Conservation (phyloP, 2,888 invertebrate genomes). For the Barypeithes pellucidus region DNA sequence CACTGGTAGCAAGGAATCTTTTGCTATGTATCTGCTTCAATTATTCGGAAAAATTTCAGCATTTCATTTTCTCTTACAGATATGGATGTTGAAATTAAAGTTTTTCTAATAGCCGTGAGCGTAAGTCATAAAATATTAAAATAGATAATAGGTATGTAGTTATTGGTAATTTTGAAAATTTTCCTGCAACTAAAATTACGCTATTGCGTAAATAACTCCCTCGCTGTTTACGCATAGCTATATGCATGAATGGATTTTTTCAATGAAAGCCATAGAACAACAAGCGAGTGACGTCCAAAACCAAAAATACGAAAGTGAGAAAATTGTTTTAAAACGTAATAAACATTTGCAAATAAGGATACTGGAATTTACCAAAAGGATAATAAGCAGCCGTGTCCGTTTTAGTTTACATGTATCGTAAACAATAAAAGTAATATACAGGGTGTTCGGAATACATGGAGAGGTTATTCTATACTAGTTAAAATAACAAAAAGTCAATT, state of each 20-base stretch:
- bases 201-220: constrained; percentile 7
- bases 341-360: constrained; percentile 14
- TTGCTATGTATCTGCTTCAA: no score
- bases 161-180: constrained; percentile 2
- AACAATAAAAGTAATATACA: no score
- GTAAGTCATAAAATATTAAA: background rate
- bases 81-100: background rate
- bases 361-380: background rate
- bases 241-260: constrained; percentile 27
- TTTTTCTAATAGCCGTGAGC: background rate
- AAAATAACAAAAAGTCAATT: no score
- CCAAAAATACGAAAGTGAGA: constrained; percentile 3
- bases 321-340: background rate
- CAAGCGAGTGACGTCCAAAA: constrained; percentile 1
- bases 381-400: no score
- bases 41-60: background rate
- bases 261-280: constrained; percentile 8
- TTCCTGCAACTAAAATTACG: constrained; percentile 3
- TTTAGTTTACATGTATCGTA: no score
- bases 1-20: no score
- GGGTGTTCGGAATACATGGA: no score
- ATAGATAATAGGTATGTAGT: no score
- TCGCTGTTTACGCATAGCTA: constrained; percentile 10
- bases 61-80: background rate
- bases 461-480: no score